Base-by-base conservation (phyloP, 2,113 vertebrate species). In the Acanthochromis polyacanthus region DNA sequence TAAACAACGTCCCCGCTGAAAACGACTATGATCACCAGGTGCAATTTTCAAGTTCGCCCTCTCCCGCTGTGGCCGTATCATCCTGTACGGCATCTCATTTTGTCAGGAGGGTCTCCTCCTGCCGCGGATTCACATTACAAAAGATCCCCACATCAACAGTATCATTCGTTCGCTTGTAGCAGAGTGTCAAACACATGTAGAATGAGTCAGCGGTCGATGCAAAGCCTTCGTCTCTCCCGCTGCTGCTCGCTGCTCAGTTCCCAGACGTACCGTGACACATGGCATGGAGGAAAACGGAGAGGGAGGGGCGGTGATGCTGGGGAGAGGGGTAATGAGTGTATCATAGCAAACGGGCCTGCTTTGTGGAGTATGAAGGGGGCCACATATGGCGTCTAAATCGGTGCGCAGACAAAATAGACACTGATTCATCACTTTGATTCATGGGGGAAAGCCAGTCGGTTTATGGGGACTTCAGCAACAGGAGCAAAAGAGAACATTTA, bases 181-280 rank as follows among this genome's bases (percentile, higher is more conserved):
- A 20, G 32, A 48, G 32, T 70, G 77, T 78, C 43, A 59, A 55
- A 71, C 28, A 65, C 53, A 58, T 78, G 62, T 30, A 46, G 62
- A 46, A 59, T 76, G 84, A 90, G 67, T 84, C 90, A 85, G 56
- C 3, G 22, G 75, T 17, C 67, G 46, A 9, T 36, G 43, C 38
- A 66, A 72, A 81, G 66, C 51, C 57, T 61, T 79, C 38, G 16
- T 46, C 50, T 58, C 68, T 56, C 58, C 7, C 17, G 55, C 5
- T 10, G 32, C 51, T 51, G 28, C 32, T 9, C 2, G 74, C 50
- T 12, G 65, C 71, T 75, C 53, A 55, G 30, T 72, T 83, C 59
- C 63, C 74, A 84, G 82, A 87, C 72, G 62, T 57, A 12, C 30
- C 43, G 85, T 85, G 82, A 88, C 88, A 92, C 86, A 85, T 82